Conservation (phyloP, 35 echinoderm and acorn worm species). For the Apostichopus parvimensis region DNA sequence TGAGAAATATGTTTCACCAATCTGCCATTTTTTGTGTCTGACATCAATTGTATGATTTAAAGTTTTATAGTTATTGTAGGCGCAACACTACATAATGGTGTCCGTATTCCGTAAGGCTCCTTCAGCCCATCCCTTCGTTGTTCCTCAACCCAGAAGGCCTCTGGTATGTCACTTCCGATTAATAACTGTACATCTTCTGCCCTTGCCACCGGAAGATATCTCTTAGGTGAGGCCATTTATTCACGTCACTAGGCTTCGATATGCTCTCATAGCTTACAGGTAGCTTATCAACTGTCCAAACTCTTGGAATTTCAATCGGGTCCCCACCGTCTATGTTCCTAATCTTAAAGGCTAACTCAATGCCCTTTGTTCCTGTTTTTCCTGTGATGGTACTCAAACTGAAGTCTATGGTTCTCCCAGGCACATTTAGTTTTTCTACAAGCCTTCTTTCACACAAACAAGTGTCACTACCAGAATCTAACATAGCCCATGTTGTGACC, state of each 20-base stretch:
- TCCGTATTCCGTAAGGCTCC: conserved; percentile 48
- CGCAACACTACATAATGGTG: not conserved
- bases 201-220: conserved; percentile 1
- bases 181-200: conserved; percentile 49
- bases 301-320: too few relatives aligned
- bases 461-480: conserved; percentile 63
- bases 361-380: too few relatives aligned
- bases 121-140: conserved; percentile 59
- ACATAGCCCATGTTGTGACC: conserved; percentile 57
- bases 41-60: too few relatives aligned
- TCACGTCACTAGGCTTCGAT: not conserved
- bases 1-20: too few relatives aligned
- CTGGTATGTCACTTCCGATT: conserved; percentile 67
- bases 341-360: too few relatives aligned
- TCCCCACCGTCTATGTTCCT: too few relatives aligned
- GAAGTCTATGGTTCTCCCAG: not conserved
- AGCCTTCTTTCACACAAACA: conserved; percentile 51
- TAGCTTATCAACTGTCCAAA: conserved; percentile 14
- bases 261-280: conserved; percentile 2
- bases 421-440: conserved; percentile 33
- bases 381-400: too few relatives aligned
- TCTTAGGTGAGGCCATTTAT: conserved; percentile 16
- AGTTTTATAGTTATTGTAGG: too few relatives aligned
- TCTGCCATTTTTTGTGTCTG: too few relatives aligned
- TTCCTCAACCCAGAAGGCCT: conserved; percentile 72